phyloP scores from a whole-genome alignment of 1,140 invertebrate species.

The Neotoxoptera formosana region DNA sequence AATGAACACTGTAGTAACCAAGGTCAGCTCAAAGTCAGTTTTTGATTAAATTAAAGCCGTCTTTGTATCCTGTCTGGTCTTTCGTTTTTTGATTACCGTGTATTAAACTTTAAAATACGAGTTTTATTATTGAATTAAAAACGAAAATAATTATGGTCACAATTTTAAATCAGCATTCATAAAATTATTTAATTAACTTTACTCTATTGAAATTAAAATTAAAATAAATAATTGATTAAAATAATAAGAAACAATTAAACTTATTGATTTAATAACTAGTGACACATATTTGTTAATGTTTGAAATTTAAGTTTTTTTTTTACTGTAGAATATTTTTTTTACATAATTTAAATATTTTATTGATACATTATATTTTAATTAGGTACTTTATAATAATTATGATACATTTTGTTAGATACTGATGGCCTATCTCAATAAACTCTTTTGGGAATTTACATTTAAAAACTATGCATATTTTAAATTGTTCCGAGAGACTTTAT shows the following conservation, averaged over 20 bases:
- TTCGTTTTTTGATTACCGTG: neutral
- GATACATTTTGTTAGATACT: neutral
- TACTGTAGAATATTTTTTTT: neutral
- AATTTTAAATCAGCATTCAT: too few species aligned
- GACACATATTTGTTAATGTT: neutral
- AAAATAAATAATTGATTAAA: neutral
- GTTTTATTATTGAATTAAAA: neutral
- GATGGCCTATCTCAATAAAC: neutral
- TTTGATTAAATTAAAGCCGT: neutral
- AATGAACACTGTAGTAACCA: neutral
- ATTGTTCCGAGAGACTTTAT: neutral
- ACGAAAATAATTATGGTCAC: too few species aligned
- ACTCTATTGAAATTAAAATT: neutral
- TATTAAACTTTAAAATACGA: neutral
- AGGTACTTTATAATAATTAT: neutral
- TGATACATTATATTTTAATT: neutral
- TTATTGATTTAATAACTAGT: neutral
- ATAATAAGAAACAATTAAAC: neutral
- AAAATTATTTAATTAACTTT: neutral
- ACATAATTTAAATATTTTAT: neutral
- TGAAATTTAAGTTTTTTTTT: neutral
- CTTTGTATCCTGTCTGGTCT: neutral
- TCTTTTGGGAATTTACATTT: neutral
- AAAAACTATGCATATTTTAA: neutral
- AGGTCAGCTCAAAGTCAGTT: neutral